Evolutionary conservation across 1,140 invertebrate genomes (phyloP).

Genomic region (Ectropis grisescens): DNA sequence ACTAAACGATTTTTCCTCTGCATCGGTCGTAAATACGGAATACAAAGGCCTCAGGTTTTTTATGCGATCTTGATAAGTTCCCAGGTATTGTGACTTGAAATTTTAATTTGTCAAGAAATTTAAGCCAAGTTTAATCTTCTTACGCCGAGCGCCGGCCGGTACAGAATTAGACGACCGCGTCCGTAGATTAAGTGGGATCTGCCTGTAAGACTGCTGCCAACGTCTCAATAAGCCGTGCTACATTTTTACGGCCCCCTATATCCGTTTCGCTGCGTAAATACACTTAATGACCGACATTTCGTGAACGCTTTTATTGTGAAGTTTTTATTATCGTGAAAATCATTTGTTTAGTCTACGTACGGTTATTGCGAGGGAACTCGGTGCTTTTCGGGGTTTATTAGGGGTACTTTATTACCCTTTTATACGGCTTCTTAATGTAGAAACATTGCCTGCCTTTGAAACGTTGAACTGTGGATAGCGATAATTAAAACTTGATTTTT

Average conservation of each 20-base stretch:
- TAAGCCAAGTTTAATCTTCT: conserved; percentile 29
- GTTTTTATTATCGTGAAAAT: conserved; percentile 62
- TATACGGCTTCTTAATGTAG: conserved; percentile 33
- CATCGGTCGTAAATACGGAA: conserved; percentile 33
- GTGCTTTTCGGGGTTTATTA: conserved; percentile 54
- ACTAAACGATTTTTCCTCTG: conserved; percentile 38
- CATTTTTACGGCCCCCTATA: conserved; percentile 58
- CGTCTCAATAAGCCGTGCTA: conserved; percentile 52
- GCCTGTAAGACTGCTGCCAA: conserved; percentile 38
- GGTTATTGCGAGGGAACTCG: conserved; percentile 46
- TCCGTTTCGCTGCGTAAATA: conserved; percentile 62
- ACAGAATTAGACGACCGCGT: conserved; percentile 26
- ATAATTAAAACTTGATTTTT: conserved; percentile 49
- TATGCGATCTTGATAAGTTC: conserved; percentile 48
- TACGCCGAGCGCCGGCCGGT: conserved; percentile 14
- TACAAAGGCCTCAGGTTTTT: conserved; percentile 41
- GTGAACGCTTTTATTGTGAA: conserved; percentile 62
- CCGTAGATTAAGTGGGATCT: conserved; percentile 36
- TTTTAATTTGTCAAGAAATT: conserved; percentile 45
- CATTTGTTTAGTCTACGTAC: conserved; percentile 62
- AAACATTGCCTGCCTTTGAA: conserved; percentile 29
- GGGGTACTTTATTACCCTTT: conserved; percentile 51
- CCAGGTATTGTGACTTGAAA: conserved; percentile 30
- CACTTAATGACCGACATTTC: conserved; percentile 62
- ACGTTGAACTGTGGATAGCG: conserved; percentile 23